Percentiles rank a stretch among this genome's conserved stretches.
phyloP scores from a whole-genome alignment of 2,797 vertebrate species.

The Channa striata region DNA sequence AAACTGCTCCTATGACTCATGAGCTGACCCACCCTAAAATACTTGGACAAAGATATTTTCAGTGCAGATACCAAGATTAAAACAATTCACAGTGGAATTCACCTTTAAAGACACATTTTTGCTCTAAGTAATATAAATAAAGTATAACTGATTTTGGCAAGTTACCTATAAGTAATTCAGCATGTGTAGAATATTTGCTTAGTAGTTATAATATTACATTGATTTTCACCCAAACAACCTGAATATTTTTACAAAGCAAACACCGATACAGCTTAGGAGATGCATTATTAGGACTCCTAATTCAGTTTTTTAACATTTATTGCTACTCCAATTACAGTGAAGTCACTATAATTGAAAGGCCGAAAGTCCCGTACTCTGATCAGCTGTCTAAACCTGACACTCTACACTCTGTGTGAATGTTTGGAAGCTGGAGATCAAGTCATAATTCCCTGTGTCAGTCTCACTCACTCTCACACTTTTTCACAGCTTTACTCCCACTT shows the following conservation, averaged over 20 bases:
- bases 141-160: not conserved
- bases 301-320: too few species aligned
- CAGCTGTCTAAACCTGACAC: too few species aligned
- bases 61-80: not conserved
- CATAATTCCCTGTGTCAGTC: conserved; percentile 34
- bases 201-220: too few species aligned
- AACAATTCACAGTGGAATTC: conserved; percentile 38
- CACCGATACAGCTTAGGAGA: not conserved
- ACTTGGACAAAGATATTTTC: conserved; percentile 8
- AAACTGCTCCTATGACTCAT: conserved; percentile 43
- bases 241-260: not conserved
- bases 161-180: not conserved
- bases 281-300: too few species aligned
- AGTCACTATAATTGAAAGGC: too few species aligned
- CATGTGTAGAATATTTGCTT: too few species aligned
- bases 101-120: conserved; percentile 29
- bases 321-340: too few species aligned
- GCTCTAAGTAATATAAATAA: not conserved
- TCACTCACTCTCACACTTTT: conserved; percentile 40
- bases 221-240: not conserved
- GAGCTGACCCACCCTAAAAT: conserved; percentile 39
- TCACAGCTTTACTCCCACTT: conserved; percentile 43
- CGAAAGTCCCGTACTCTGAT: too few species aligned
- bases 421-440: conserved; percentile 34
- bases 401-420: not conserved